Evolutionary conservation across 2,113 vertebrate genomes (phyloP), one percentile per base, ranked within the genome.

Genomic region (Ceuthmochares aereus): DNA sequence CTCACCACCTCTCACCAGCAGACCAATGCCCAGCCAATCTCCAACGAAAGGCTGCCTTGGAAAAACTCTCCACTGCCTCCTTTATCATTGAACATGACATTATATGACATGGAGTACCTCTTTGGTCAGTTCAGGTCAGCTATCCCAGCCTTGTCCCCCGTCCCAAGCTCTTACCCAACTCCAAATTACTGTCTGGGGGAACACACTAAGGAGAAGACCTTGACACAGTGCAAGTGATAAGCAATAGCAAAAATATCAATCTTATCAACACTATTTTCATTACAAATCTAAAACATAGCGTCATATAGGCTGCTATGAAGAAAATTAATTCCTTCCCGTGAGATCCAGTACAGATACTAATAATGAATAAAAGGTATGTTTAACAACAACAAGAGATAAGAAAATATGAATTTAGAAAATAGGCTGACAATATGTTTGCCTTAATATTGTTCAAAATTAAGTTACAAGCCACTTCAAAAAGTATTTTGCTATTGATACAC

Each of bases 171-270:
- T 55, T 76, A 12, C 43, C 14, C 42, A 58, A 12, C 12, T 36
- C 51, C n/a, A 56, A 3, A 23, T 18, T 43, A 7, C 6, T 75
- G 14, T 5, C 26, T 9, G 9, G 1, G 7, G 14, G 22, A 7
- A 20, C 26, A 55, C 34, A 36, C 10, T 21, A 19, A 49, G 63
- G 40, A 54, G 7, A 18, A 29, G 5, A 9, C 15, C 11, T 67
- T 58, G 26, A 60, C 0, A 0, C 12, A 43, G 16, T 32, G 17
- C 2, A 1, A 7, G 4, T 21, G 30, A 49, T 51, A 69, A 66
- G 21, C 0, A 1, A 66, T 7, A 80, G 49, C 22, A 59, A 63
- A 73, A 64, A 4, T 21, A 51, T 7, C 0, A 0, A 16, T 40
- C 25, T 17, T 52, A 68, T 16, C 12, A 52, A 25, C 23, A 34